Base-by-base conservation (phyloP, 2,888 invertebrate genomes). In the Frankliniella fusca region DNA sequence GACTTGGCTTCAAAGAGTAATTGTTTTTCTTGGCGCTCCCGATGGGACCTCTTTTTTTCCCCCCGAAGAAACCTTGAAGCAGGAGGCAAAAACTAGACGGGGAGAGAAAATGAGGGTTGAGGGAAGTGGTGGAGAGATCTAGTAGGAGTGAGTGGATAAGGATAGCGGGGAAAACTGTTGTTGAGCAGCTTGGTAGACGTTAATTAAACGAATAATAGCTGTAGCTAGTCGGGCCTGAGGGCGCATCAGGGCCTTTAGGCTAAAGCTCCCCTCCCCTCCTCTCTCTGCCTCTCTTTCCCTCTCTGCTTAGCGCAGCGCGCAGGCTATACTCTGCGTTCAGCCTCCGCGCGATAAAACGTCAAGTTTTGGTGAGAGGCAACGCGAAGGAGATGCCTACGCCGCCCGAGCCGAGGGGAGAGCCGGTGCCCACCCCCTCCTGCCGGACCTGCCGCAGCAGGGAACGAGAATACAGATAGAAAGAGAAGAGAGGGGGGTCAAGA, bases 131-230 rank as follows among this genome's bases (percentile, higher is more conserved):
- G 18, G 54, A 54, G 54, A 54, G 54, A 54, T 12, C 12, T 12
- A 54, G 54, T 15, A n/a, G n/a, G 61, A 15, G 61, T 0, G 61
- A 3, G 61, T 11, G 15, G 18, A 1, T 18, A 10, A n/a, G 61
- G 18, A 61, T 11, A 38, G 38, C 5, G 61, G 61, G n/a, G 61
- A 61, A 61, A 61, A 61, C 61, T 61, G 61, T 61, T 61, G 61
- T 61, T 61, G 61, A 76, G 70, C 70, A 76, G 70, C 70, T 27
- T 76, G 70, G 70, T 76, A 27, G 70, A n/a, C 70, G 70, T 76
- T 76, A 76, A 76, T 76, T 76, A 76, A 76, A 76, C 70, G 70
- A 27, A 76, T 76, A 76, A 76, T 76, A 76, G 70, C 54, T 54
- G 54, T 54, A 54, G 54, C 70, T 27, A 27, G 70, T 76, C 27